Percentiles rank a stretch among this genome's conserved stretches.
Conservation (phyloP, 2,888 invertebrate genomes). For the Lutraria lutraria region DNA sequence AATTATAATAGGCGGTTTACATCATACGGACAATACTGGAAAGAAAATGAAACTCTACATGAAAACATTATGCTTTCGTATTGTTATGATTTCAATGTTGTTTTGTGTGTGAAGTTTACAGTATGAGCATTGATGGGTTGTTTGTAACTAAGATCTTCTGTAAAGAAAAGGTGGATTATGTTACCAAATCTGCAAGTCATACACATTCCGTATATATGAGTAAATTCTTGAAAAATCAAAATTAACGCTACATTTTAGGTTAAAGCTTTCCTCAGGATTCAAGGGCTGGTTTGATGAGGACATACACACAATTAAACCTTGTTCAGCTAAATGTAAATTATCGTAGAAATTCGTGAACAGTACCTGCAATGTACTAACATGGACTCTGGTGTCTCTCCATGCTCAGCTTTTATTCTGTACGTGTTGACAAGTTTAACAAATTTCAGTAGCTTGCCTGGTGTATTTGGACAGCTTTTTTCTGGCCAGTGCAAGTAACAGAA, state of each 20-base stretch:
- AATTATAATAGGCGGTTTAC: not conserved
- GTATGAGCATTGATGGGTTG: too few relatives aligned
- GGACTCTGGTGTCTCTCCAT: constrained; percentile 85
- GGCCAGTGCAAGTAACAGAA: constrained; percentile 92
- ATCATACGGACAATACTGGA: too few relatives aligned
- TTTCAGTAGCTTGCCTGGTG: constrained; percentile 89
- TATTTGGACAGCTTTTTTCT: constrained; percentile 91
- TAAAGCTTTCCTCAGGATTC: not conserved
- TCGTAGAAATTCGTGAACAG: not conserved
- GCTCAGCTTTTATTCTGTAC: constrained; percentile 75
- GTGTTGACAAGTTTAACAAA: constrained; percentile 89
- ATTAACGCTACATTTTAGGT: not conserved
- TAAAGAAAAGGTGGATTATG: too few relatives aligned
- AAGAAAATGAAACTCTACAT: too few relatives aligned
- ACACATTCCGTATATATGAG: too few relatives aligned
- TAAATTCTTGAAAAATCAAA: too few relatives aligned
- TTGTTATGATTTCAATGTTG: too few relatives aligned
- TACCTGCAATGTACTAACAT: constrained; percentile 92
- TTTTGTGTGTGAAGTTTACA: too few relatives aligned
- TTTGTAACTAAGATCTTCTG: too few relatives aligned
- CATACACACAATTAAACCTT: not conserved
- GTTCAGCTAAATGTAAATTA: not conserved
- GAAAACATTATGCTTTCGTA: too few relatives aligned
- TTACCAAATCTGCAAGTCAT: too few relatives aligned
- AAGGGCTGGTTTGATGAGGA: not conserved